Percentiles rank a stretch among this genome's conserved stretches.
These are phyloP conservation scores for Ictalurus punctatus DNA, from an alignment of 2,113 vertebrate species.

Conservation along the genomic window DNA sequence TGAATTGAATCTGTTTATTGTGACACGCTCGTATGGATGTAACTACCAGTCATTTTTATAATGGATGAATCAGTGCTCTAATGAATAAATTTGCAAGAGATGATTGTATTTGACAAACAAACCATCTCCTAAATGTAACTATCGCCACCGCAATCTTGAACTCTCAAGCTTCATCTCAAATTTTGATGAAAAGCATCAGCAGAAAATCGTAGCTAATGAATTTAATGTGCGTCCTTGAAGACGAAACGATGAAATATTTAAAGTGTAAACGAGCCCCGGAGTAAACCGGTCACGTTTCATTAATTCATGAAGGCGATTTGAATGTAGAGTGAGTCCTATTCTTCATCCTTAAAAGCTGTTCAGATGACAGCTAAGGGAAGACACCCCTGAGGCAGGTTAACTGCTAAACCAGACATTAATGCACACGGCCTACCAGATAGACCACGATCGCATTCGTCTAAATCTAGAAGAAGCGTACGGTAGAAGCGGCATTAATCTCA, in stretches of 20 bases:
- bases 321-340: not conserved
- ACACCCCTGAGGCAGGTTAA: not conserved
- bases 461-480: not conserved
- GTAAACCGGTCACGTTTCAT: not conserved
- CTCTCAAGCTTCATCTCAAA: not conserved
- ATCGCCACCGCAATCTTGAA: not conserved
- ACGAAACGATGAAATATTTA: not conserved
- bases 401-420: not conserved
- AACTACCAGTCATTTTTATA: not conserved
- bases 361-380: not conserved
- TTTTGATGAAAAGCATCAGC: not conserved
- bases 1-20: not conserved
- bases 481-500: not conserved
- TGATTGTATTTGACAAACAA: not conserved
- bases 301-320: not conserved
- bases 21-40: not conserved
- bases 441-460: not conserved
- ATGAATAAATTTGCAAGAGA: not conserved
- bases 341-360: not conserved
- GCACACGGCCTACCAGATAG: not conserved
- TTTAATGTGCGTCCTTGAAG: not conserved
- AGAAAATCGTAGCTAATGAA: not conserved
- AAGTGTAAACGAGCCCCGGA: not conserved
- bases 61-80: not conserved
- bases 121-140: not conserved